Evolutionary conservation across 1,140 invertebrate genomes (phyloP), one percentile per base, ranked within the genome.

Genomic region (Gerris buenoi): DNA sequence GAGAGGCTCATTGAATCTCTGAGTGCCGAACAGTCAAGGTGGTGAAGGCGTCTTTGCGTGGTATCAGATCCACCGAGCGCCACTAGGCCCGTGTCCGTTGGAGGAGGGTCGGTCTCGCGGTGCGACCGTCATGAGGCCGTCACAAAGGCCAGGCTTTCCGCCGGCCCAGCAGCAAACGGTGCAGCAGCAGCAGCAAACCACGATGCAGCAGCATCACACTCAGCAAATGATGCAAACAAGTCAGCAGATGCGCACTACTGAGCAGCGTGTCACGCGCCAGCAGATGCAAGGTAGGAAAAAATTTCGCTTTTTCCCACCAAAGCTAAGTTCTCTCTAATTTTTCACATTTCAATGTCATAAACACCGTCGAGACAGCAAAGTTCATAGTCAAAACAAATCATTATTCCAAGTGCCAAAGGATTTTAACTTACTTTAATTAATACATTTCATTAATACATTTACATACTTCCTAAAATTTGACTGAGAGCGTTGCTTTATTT

Each of bases 261-360:
- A 68, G 63, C 65, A 67, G 27, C 63, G 63, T 5, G 64, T 68
- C 27, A 68, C 65, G 13, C 65, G 69, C 27, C 67, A 65, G 26
- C 66, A 69, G n/a, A 65, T 27, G 60, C 64, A 65, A 65, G 67
- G 64, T 63, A 60, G 15, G n/a, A n/a, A n/a, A n/a, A n/a, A n/a
- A n/a, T n/a, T n/a, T n/a, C n/a, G n/a, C n/a, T n/a, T n/a, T n/a
- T n/a, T n/a, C n/a, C n/a, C n/a, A n/a, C n/a, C n/a, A n/a, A n/a
- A n/a, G n/a, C n/a, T n/a, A n/a, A n/a, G n/a, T n/a, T n/a, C n/a
- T n/a, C n/a, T n/a, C n/a, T n/a, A n/a, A n/a, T n/a, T n/a, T n/a
- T n/a, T n/a, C n/a, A n/a, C n/a, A n/a, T n/a, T n/a, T n/a, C n/a
- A n/a, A n/a, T n/a, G n/a, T n/a, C n/a, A n/a, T n/a, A n/a, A n/a